Base-by-base conservation (phyloP, 30 jellyfish, hydroid and myxozoan genomes). In the Pseudorhiza aurosa region DNA sequence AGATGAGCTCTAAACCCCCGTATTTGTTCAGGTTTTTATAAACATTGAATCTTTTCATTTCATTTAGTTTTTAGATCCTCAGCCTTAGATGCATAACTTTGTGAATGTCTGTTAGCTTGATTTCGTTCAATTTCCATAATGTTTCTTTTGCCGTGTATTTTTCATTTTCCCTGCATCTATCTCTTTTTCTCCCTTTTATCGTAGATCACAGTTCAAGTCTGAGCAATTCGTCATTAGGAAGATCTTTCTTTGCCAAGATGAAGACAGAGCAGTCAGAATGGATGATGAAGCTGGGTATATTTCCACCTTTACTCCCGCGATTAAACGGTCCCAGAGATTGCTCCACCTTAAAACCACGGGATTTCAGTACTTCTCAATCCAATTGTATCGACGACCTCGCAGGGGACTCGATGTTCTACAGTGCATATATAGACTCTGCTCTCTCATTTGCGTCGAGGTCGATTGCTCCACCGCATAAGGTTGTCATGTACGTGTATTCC, bases 371-470 rank as follows among this genome's bases (percentile, higher is more conserved):
- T 42, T 21, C 45, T 51, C 81, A 44, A 43, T 9, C 37, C 25
- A 82, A 77, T 63, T 29, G 62, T 3, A 56, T 77, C 6, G 89
- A 77, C 26, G 80, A 82, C 27, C 64, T 77, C 1, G 89, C 82
- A 0, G 89, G 63, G 30, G 89, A 77, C 15, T 18, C 62, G 25
- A 60, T 77, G 18, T 59, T 77, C 37, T 19, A 39, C 17, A 51
- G 40, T 15, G 55, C 58, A n/a, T 77, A 77, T 22, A 6, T 51
- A 1, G 47, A 77, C 57, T 28, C 89, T 31, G 89, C 51, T 14
- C 21, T 62, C 26, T 40, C 89, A 32, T 62, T 24, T 21, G 29
- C 89, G 7, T 60, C 89, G 5, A 29, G 8, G 22, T 22, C 80
- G 26, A 31, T 77, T 8, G 82, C 82, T 19, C 89, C 89, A 2